Evolutionary conservation across 1,140 invertebrate genomes (phyloP), one percentile per base, ranked within the genome.

Genomic region (Zaprionus nigranus): DNA sequence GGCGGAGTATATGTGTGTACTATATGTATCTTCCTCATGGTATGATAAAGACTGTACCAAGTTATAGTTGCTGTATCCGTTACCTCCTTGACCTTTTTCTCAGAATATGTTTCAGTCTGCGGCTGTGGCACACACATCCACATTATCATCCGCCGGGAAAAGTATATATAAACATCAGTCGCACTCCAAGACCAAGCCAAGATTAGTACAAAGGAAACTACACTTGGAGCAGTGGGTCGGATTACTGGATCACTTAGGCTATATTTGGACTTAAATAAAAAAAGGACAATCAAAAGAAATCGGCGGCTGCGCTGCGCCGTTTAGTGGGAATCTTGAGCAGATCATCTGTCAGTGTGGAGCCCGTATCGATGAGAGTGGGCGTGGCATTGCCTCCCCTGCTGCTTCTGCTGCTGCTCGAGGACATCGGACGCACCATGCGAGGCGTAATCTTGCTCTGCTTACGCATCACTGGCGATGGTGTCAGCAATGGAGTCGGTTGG

Each of bases 241-340:
- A 3, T 75, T 58, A 15, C 24, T 36, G 13, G 30, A 7, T 15
- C 20, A 38, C 59, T 53, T 51, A 38, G 24, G 54, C 24, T 12
- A 17, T 17, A 34, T 61, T 13, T n/a, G 36, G 3, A 38, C 43
- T 17, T 13, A 38, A 64, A 49, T n/a, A 58, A 11, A 43, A 22
- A 43, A 9, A 43, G 6, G 6, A 20, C 5, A 46, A 46, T 46
- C n/a, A 46, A 46, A 92, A 92, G 78, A 92, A 92, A 66, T 96
- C 95, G 34, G 95, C 90, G 34, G 95, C 91, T 5, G 95, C 95
- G 84, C 93, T 94, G 79, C 94, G 93, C 79, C 95, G 93, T 58
- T 94, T 95, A 9, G 95, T 95, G n/a, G 97, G 93, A 85, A 96
- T 95, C 75, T 97, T 95, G 13, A 97, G 93, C 30, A 97, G 93